These are phyloP conservation scores for Oligia strigilis DNA, from an alignment of 2,888 invertebrate genomes.

Conservation along the genomic window DNA sequence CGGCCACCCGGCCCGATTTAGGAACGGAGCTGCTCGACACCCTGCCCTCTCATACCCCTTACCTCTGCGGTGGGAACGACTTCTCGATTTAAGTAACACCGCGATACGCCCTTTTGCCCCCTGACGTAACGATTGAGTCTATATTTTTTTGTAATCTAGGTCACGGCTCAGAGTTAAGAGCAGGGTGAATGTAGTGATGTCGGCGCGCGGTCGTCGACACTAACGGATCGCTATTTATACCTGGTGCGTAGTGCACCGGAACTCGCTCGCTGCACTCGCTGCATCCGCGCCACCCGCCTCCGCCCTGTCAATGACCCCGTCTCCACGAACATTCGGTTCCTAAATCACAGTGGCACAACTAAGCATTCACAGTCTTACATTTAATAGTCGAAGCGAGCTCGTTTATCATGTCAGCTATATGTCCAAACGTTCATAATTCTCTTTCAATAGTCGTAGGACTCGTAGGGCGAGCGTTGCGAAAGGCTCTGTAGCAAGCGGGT, in stretches of 20 bases:
- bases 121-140: constrained; percentile 69
- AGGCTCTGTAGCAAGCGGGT: constrained; percentile 82
- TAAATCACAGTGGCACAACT: constrained; percentile 45
- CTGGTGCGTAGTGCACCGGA: constrained; percentile 90
- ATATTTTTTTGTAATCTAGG: constrained; percentile 78
- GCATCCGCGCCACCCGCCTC: constrained; percentile 86
- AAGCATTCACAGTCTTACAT: constrained; percentile 18
- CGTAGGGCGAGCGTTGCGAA: constrained; percentile 83
- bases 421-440: constrained; percentile 63
- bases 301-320: constrained; percentile 89
- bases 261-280: constrained; percentile 89
- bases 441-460: constrained; percentile 78
- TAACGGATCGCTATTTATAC: constrained; percentile 91
- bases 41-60: constrained; percentile 72
- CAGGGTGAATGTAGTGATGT: constrained; percentile 79
- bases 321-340: constrained; percentile 66
- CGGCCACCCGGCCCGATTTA: constrained; percentile 72
- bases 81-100: constrained; percentile 59
- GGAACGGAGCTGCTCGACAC: constrained; percentile 72
- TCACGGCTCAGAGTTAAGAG: constrained; percentile 78
- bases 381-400: constrained; percentile 13
- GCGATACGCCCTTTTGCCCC: constrained; percentile 60
- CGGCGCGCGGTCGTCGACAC: constrained; percentile 89
- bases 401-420: constrained; percentile 46
- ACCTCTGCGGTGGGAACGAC: constrained; percentile 61